A percentile compares a stretch with the other conserved stretches of the same genome.
These are phyloP conservation scores for Metalampra italica DNA, from an alignment of 2,888 invertebrate genomes.

Conservation along the genomic window DNA sequence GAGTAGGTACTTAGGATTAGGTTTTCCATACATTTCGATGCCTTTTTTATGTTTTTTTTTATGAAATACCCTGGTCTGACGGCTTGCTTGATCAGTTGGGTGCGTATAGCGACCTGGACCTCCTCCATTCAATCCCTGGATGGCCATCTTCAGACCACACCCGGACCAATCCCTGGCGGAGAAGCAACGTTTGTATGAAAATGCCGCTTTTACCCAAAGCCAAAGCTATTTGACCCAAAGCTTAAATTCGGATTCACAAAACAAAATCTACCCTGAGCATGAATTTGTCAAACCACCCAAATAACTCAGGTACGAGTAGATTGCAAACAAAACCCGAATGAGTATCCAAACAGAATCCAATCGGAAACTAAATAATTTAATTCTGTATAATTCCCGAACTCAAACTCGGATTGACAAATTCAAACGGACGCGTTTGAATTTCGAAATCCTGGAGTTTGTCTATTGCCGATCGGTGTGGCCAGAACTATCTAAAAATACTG, in stretches of 20 bases:
- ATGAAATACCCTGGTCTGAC: no score
- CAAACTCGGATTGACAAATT: slow-evolving; percentile 72
- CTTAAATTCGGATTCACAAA: slow-evolving; percentile 22
- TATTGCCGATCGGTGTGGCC: slow-evolving; percentile 4
- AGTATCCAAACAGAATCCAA: slow-evolving; percentile 59
- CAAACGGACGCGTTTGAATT: slow-evolving; percentile 41
- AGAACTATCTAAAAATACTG: neutral
- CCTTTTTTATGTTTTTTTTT: no score
- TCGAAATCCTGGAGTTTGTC: slow-evolving; percentile 20
- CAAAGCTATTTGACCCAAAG: no score
- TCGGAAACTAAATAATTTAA: slow-evolving; percentile 75
- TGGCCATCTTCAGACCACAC: no score
- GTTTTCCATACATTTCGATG: no score
- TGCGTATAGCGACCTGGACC: no score
- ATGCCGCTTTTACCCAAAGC: no score
- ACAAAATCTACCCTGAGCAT: slow-evolving; percentile 42
- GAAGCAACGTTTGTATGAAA: no score
- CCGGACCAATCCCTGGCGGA: no score
- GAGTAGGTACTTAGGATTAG: no score
- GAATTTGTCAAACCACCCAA: slow-evolving; percentile 21
- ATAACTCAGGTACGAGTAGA: slow-evolving; percentile 29
- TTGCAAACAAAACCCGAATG: slow-evolving; percentile 51
- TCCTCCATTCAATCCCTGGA: no score
- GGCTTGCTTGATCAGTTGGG: no score
- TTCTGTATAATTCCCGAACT: slow-evolving; percentile 44